phyloP scores from a whole-genome alignment of 2,797 vertebrate genomes.

The Xenops minutus region DNA sequence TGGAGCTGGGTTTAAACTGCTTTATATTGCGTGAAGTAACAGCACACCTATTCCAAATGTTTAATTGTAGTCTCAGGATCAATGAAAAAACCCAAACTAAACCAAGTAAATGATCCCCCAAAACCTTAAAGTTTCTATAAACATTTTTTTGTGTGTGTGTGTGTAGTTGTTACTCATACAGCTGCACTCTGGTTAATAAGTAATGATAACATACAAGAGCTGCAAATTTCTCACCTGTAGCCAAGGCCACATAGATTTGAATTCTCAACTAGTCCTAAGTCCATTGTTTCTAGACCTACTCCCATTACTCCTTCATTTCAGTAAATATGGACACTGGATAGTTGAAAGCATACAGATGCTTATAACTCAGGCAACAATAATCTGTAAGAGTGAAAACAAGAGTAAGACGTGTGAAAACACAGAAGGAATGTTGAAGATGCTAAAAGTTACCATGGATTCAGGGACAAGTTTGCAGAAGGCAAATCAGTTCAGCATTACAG shows the following conservation, averaged over 20 bases:
- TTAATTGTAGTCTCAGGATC: background rate
- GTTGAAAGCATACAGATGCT: background rate
- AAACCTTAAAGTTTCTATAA: background rate
- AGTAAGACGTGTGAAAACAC: background rate
- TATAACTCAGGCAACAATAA: background rate
- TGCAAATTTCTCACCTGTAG: background rate
- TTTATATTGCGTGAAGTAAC: fast-evolving
- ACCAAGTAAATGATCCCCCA: no score
- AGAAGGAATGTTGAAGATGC: no score
- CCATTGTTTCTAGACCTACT: background rate
- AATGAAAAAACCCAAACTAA: background rate
- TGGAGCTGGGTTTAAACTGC: background rate
- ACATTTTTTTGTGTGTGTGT: no score
- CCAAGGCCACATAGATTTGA: background rate
- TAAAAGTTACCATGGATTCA: no score
- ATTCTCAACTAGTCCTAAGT: background rate
- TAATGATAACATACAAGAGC: background rate
- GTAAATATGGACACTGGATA: background rate
- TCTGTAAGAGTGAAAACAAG: background rate
- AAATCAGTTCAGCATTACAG: no score
- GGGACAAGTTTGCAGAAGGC: no score
- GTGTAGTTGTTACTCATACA: background rate
- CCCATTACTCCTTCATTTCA: background rate
- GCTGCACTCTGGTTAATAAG: background rate
- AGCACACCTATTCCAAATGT: background rate